Evolutionary conservation across 2,113 vertebrate genomes (phyloP), one percentile per base, ranked within the genome.

Genomic region (Alectura lathami): DNA sequence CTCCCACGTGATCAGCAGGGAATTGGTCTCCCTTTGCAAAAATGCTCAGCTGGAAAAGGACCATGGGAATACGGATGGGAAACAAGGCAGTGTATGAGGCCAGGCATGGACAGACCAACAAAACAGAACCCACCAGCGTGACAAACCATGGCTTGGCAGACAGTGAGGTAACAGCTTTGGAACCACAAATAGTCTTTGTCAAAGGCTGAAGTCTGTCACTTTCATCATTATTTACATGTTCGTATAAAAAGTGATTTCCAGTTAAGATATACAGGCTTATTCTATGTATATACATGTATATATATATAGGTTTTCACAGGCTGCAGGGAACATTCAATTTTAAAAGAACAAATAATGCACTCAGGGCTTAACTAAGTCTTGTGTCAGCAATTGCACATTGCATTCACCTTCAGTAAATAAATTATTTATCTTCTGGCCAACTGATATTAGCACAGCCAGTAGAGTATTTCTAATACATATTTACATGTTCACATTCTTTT

Each of bases 1-100:
- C 5, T 70, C 14, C 9, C 8, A 16, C 13, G 24, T 17, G 36
- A 50, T 16, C 57, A 59, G 1, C 0, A 0, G 29, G 16, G 34
- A 70, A 70, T 9, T 48, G 16, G 11, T 57, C 47, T 20, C 18
- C 3, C 42, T 82, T 62, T 42, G 17, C 11, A 22, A 34, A 18
- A 42, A 77, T 29, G 4, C 27, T 75, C 38, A 48, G 8, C 11
- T 42, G n/a, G 10, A 89, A 32, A 6, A 70, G 40, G 0, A 68
- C 2, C 2, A 13, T 5, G 24, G 48, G 22, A 69, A 53, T 64
- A 32, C 2, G 24, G 18, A n/a, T 34, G 12, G 45, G 30, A 86
- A 88, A 56, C 3, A 42, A 73, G 1, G 3, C 2, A 38, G 15
- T 22, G 48, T 4, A 48, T 5, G 32, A 22, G 22, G 36, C 42